These are phyloP conservation scores for Drosophila rhopaloa DNA, from an alignment of 1,140 invertebrate species.

Conservation along the genomic window DNA sequence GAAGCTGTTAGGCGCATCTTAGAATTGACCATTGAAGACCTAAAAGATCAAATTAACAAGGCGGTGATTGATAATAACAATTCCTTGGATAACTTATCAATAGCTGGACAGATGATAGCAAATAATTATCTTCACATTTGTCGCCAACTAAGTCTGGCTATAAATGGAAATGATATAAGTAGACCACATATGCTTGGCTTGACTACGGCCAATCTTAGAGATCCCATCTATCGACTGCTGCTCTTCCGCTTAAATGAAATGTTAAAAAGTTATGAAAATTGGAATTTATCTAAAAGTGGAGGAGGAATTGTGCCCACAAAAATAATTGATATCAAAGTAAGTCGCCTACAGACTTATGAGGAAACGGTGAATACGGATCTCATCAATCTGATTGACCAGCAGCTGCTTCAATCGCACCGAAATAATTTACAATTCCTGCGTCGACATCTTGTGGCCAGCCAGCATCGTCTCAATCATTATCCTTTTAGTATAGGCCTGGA, in stretches of 20 bases:
- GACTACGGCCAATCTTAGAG: constrained; percentile 55
- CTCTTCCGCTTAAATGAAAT: constrained; percentile 30
- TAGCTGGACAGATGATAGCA: constrained; percentile 24
- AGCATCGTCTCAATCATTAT: constrained; percentile 87
- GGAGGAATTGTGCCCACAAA: neutral
- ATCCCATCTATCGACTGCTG: constrained; percentile 62
- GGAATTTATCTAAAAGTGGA: neutral
- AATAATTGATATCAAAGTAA: constrained; percentile 18
- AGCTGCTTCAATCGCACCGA: constrained; percentile 53
- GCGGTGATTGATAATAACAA: neutral
- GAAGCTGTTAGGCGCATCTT: constrained; percentile 28
- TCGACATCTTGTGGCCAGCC: constrained; percentile 84
- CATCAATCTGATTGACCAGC: constrained; percentile 72
- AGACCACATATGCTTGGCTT: constrained; percentile 45
- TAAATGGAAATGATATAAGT: constrained; percentile 35
- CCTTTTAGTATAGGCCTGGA: constrained; percentile 58
- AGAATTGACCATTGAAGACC: constrained; percentile 14
- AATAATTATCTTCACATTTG: constrained; percentile 39
- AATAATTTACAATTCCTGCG: constrained; percentile 69
- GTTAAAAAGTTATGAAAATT: constrained; percentile 5
- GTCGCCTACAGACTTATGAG: constrained; percentile 47
- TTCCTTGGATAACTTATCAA: neutral
- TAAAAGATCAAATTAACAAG: constrained; percentile 34
- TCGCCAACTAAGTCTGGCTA: constrained; percentile 28
- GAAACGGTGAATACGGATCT: constrained; percentile 46